A percentile compares a stretch with the other conserved stretches of the same genome.
phyloP scores from a whole-genome alignment of 2,113 vertebrate species.

The Microtus oregoni region DNA sequence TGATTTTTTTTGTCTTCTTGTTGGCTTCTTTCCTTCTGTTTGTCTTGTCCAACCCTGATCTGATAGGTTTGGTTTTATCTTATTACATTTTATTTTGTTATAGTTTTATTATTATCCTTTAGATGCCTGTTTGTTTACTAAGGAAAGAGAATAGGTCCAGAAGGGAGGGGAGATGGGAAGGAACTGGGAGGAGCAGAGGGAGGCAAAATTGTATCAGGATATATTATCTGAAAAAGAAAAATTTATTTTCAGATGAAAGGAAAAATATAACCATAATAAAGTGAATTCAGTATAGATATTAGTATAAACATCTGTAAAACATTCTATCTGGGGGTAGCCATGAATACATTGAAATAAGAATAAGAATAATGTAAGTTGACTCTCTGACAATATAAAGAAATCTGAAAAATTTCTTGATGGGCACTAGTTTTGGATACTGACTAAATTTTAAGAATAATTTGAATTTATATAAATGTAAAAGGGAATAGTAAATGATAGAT shows the following conservation, averaged over 20 bases:
- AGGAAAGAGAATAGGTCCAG: too few relatives aligned
- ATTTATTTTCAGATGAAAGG: background rate
- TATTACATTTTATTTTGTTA: background rate
- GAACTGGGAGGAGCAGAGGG: background rate
- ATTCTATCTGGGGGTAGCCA: background rate
- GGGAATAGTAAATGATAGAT: background rate
- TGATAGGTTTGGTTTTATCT: background rate
- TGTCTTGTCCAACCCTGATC: background rate
- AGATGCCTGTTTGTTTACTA: background rate
- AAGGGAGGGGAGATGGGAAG: background rate
- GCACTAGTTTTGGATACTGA: background rate
- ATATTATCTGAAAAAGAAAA: background rate
- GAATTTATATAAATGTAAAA: background rate
- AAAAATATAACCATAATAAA: background rate
- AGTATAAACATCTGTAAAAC: background rate
- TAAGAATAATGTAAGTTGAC: rapidly evolving
- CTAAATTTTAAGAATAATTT: background rate
- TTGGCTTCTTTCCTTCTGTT: background rate
- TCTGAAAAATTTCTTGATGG: background rate
- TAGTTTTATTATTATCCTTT: background rate
- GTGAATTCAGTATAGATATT: background rate
- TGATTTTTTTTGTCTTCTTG: background rate
- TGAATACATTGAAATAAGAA: background rate
- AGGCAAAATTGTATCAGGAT: background rate
- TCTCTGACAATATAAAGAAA: background rate